Base-by-base conservation (phyloP, 2,113 vertebrate species). In the Pseudorectes ferrugineus region DNA sequence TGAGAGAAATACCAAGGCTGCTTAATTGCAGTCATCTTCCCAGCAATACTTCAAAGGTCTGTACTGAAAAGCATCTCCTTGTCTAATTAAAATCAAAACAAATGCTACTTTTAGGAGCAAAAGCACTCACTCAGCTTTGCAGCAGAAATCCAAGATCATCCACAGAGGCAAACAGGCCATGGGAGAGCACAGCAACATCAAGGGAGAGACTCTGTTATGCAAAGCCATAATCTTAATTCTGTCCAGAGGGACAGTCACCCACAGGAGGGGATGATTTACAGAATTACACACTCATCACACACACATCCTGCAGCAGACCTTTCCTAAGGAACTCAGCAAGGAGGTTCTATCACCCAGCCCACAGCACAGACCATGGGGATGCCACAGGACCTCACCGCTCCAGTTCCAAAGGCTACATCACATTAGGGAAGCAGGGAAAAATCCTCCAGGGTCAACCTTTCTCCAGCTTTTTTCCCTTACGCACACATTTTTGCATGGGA, bases 31-130 rank as follows among this genome's bases (percentile, higher is more conserved):
- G 38, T 24, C 14, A 0, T 65, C 85, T 74, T 85, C 59, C 75
- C 14, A 92, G 75, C 59, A 58, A 28, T n/a, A 62, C 75, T 85
- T 94, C 66, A 87, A 93, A 94, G 85, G 46, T 83, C 82, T 72
- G 43, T 13, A 25, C 40, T 8, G 38, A 92, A 70, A 61, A 77
- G 55, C 75, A 77, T 40, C 85, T 79, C 77, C 54, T 54, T 40
- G 38, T 48, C 87, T 88, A 95, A 89, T 81, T 91, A 93, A 94
- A 91, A 88, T 26, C 26, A 62, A 40, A 96, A 73, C 29, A 66
- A 87, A 95, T 24, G 59, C 57, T 80, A 58, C 87, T 88, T 94
- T 52, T 8, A 81, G 91, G 62, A 78, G 48, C 22, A 83, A 61
- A 40, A 74, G 54, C 46, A 85, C 33, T 59, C 73, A 40, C 26